These are phyloP conservation scores for Copidosoma aretas DNA, from an alignment of 2,888 invertebrate species.

Conservation along the genomic window DNA sequence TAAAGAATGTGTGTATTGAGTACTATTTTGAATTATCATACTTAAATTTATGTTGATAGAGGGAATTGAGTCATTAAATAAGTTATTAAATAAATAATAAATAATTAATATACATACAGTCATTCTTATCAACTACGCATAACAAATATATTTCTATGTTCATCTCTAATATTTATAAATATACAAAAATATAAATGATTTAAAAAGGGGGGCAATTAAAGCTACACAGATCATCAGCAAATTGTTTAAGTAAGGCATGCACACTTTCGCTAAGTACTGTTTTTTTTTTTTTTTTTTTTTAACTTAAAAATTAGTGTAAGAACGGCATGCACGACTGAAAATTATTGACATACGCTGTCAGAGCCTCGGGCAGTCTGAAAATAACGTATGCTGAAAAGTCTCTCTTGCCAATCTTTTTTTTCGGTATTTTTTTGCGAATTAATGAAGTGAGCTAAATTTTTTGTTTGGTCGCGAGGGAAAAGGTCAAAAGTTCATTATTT, in stretches of 20 bases:
- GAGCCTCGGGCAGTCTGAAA: constrained; percentile 62
- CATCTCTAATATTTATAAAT: neutral
- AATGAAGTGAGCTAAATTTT: neutral
- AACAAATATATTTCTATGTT: neutral
- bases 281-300: neutral
- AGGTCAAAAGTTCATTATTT: neutral
- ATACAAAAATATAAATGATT: constrained; percentile 13
- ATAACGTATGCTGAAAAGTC: constrained; percentile 46
- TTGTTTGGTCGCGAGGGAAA: neutral
- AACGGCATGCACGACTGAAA: constrained; percentile 43
- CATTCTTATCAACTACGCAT: neutral
- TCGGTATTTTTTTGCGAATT: constrained; percentile 3
- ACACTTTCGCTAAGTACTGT: too few relatives aligned
- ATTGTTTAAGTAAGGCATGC: too few relatives aligned
- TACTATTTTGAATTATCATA: neutral
- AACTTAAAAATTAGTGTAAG: constrained; percentile 20
- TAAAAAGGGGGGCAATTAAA: constrained; percentile 5
- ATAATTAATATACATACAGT: neutral
- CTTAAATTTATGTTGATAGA: neutral
- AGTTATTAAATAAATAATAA: too few relatives aligned
- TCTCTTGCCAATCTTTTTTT: constrained; percentile 3
- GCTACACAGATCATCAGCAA: constrained; percentile 31
- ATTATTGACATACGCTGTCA: constrained; percentile 60
- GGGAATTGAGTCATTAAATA: neutral
- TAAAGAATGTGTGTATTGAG: neutral